Conservation (phyloP, 2,113 vertebrate genomes). For the Ranitomeya imitator region DNA sequence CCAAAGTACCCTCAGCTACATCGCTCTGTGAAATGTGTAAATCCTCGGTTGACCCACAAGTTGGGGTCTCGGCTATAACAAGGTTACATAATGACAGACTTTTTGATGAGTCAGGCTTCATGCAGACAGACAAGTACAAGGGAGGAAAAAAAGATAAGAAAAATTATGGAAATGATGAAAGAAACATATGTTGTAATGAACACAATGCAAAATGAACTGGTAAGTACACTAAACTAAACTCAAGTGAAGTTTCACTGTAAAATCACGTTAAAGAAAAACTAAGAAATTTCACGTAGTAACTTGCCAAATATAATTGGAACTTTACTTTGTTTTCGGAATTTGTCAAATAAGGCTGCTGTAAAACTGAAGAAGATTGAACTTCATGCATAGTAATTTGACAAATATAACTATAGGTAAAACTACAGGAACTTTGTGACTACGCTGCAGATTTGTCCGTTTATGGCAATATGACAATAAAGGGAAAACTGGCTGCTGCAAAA, state of each 20-base stretch:
- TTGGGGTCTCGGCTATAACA: slow-evolving; percentile 74
- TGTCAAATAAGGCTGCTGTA: no score
- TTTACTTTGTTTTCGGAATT: no score
- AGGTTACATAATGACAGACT: slow-evolving; percentile 81
- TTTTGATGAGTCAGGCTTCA: slow-evolving; percentile 83
- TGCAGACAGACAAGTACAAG: slow-evolving; percentile 75
- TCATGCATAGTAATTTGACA: no score
- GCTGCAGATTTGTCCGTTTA: background rate
- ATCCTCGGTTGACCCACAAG: slow-evolving; percentile 73
- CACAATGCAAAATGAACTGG: background rate
- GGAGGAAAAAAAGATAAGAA: slow-evolving; percentile 75
- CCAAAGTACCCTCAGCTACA: slow-evolving; percentile 79
- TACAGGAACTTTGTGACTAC: background rate
- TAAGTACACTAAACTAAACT: background rate
- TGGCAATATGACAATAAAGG: background rate
- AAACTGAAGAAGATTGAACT: no score
- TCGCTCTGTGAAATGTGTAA: slow-evolving; percentile 72
- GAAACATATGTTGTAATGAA: background rate
- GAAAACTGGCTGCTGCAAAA: background rate
- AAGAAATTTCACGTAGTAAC: no score
- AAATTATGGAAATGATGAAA: slow-evolving; percentile 73
- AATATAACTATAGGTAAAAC: background rate
- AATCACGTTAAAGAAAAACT: no score
- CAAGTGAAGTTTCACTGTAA: no score
- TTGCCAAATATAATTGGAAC: no score